Conservation (phyloP, 2,113 vertebrate species). For the Antechinus flavipes region DNA sequence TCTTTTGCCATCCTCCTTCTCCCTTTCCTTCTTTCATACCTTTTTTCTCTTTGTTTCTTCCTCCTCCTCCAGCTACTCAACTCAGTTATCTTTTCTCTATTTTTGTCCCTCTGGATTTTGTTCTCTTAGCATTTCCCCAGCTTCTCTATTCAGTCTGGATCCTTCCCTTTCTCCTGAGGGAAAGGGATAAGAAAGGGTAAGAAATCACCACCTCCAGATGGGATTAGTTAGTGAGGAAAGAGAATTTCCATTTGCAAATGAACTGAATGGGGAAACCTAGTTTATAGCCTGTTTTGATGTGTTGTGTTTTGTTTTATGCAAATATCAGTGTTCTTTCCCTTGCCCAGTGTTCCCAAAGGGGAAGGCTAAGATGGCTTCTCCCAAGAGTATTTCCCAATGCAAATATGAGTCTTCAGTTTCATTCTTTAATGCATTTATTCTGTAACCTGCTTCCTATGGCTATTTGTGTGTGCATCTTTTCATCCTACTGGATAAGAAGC, state of each 20-base stretch:
- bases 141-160: neutral
- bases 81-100: neutral
- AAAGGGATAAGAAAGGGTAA: neutral
- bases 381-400: neutral
- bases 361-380: neutral
- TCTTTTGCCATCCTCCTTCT: neutral
- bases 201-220: neutral
- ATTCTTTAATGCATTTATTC: neutral
- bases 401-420: neutral
- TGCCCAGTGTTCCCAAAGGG: neutral
- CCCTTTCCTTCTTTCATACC: neutral
- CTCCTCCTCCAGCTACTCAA: too few species aligned
- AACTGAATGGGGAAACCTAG: neutral
- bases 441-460: neutral
- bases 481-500: neutral
- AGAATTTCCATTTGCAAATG: constrained; percentile 50
- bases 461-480: neutral
- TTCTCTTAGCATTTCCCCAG: neutral
- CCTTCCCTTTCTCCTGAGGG: too few species aligned
- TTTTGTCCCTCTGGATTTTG: rapidly evolving
- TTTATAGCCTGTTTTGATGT: constrained; percentile 5
- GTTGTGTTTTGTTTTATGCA: constrained; percentile 44
- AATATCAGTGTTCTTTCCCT: neutral
- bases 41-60: neutral
- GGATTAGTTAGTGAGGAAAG: neutral